A percentile compares a stretch with the other conserved stretches of the same genome.
These are phyloP conservation scores for Lemur catta DNA, from an alignment of 2,797 vertebrate species.

Conservation along the genomic window DNA sequence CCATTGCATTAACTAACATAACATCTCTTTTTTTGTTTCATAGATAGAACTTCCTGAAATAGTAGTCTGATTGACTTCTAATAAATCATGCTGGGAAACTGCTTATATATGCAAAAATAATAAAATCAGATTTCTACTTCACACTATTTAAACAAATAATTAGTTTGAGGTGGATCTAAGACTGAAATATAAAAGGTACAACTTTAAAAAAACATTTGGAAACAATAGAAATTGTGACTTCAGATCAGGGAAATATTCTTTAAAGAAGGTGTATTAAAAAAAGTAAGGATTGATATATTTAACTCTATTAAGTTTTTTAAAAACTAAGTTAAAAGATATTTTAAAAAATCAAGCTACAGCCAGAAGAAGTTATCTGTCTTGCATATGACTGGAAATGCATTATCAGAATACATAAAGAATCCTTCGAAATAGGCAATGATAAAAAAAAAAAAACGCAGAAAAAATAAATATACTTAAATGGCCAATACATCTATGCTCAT, in stretches of 20 bases:
- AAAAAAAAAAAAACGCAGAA: not conserved
- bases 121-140: not conserved
- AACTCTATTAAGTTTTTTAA: not conserved
- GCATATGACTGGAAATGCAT: not conserved
- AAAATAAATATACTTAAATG: not conserved
- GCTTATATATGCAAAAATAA: not conserved
- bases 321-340: not conserved
- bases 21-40: not conserved
- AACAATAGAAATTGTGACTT: not conserved
- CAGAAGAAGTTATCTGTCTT: not conserved
- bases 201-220: not conserved
- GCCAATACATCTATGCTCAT: not conserved
- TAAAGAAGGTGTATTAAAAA: not conserved
- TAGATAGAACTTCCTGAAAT: not conserved
- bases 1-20: not conserved
- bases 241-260: not conserved
- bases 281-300: not conserved
- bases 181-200: not conserved
- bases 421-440: not conserved
- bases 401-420: not conserved
- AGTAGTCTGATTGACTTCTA: not conserved
- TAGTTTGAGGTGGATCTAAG: not conserved
- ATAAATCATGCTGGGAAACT: not conserved
- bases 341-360: not conserved
- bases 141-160: not conserved